Evolutionary conservation across 2,888 invertebrate genomes (phyloP), one percentile per base, ranked within the genome.

Genomic region (Diachrysia chrysitis): DNA sequence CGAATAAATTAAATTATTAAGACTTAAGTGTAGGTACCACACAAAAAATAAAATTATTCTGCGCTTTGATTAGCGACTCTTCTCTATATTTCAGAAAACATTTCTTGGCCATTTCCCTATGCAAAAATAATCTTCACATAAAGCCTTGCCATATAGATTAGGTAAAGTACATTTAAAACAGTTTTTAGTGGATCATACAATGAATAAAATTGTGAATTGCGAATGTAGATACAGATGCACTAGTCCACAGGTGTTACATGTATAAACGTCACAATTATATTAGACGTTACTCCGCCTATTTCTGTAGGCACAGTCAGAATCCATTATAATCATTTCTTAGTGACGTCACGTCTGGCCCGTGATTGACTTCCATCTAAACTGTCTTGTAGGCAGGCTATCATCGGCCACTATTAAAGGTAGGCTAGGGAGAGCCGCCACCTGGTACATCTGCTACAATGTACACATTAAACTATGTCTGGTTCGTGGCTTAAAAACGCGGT

Each of bases 401-500:
- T 56, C 64, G 53, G 37, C n/a, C 56, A 56, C 42, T 42, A 46
- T 58, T 4, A 32, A 61, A 66, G 63, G 59, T 67, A 63, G 71
- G 54, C 54, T 4, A 60, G 2, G 17, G 56, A 56, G 48, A 0
- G 19, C 19, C 17, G 4, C 51, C 71, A 75, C 75, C 76, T 76
- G 76, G 57, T 37, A n/a, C 16, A 42, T 63, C 68, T 29, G 55
- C 63, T 32, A 76, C 80, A 85, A 83, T 86, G 85, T 85, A 87
- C 88, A 87, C 75, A 72, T 55, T 14, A 64, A 63, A 58, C 64
- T 58, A 53, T 75, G 73, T 80, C 79, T 80, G 79, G 75, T 75
- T 56, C 66, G 69, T 67, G 79, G 78, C 64, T 81, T 83, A 84
- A 78, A 80, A 81, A 78, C 70, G 66, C 79, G 86, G 83, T 89